Evolutionary conservation across 2,113 vertebrate genomes (phyloP).

Genomic region (Neomonachus schauinslandi): DNA sequence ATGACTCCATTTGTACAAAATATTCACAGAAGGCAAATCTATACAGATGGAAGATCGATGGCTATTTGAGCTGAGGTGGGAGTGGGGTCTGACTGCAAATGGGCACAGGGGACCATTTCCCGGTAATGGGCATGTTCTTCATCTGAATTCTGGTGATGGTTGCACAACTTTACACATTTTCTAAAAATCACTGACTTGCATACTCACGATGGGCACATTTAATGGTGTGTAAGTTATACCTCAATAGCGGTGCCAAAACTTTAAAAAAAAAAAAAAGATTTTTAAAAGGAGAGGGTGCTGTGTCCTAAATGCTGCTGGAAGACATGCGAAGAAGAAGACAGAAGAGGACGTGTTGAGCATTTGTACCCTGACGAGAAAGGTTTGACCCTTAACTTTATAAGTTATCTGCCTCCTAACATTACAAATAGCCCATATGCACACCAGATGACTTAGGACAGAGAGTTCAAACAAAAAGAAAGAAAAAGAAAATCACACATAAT

Average conservation of each 20-base stretch:
- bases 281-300: not conserved
- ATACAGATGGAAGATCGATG: not conserved
- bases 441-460: not conserved
- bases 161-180: not conserved
- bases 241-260: not conserved
- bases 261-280: not conserved
- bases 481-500: not conserved
- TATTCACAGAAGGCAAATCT: not conserved
- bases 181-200: not conserved
- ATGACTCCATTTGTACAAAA: not conserved
- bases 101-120: not conserved
- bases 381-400: not conserved
- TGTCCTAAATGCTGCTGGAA: not conserved
- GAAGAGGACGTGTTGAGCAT: not conserved
- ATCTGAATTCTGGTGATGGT: not conserved
- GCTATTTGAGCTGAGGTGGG: not conserved
- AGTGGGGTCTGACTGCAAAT: not conserved
- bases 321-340: not conserved
- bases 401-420: not conserved
- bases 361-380: not conserved
- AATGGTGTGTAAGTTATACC: not conserved
- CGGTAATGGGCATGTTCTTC: not conserved
- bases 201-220: not conserved
- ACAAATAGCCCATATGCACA: not conserved
- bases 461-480: not conserved